Evolutionary conservation across 2,888 invertebrate species (phyloP).

Genomic region (Melinopterus prodromus): DNA sequence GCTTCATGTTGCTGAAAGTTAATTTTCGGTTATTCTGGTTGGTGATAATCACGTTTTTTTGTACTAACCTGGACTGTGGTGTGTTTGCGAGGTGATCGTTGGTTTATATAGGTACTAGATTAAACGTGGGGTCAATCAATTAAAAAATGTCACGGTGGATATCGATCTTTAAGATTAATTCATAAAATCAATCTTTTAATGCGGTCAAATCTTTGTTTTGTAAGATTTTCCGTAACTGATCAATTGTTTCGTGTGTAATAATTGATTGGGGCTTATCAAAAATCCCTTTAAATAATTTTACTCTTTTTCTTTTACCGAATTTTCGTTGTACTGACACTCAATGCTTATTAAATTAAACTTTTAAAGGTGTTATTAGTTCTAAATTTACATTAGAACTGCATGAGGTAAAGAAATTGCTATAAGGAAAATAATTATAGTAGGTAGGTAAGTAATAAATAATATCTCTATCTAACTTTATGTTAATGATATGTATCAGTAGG

Average conservation of each 20-base stretch:
- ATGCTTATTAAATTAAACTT: not conserved
- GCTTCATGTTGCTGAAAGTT: constrained; percentile 16
- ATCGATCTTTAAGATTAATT: not conserved
- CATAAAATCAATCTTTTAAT: not conserved
- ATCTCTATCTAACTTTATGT: not conserved
- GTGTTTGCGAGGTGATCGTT: not conserved
- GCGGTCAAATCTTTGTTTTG: not conserved
- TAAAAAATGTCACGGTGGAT: constrained; percentile 31
- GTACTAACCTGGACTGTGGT: not conserved
- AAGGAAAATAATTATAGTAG: not conserved
- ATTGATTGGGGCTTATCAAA: not conserved
- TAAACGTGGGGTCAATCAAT: constrained; percentile 31
- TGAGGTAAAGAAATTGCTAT: not conserved
- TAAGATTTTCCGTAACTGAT: not conserved
- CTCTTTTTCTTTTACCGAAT: not conserved
- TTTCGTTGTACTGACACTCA: not conserved
- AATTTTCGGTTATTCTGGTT: not conserved
- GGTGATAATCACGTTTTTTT: not conserved
- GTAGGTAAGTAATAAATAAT: not conserved
- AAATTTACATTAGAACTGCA: not conserved
- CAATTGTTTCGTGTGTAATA: not conserved
- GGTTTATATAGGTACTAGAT: not conserved
- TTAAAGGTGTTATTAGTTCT: not conserved
- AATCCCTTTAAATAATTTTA: not conserved
- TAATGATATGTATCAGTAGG: not conserved